Percentiles rank a stretch among this genome's conserved stretches.
phyloP scores from a whole-genome alignment of 2,888 invertebrate species.

The Geotrupes spiniger region DNA sequence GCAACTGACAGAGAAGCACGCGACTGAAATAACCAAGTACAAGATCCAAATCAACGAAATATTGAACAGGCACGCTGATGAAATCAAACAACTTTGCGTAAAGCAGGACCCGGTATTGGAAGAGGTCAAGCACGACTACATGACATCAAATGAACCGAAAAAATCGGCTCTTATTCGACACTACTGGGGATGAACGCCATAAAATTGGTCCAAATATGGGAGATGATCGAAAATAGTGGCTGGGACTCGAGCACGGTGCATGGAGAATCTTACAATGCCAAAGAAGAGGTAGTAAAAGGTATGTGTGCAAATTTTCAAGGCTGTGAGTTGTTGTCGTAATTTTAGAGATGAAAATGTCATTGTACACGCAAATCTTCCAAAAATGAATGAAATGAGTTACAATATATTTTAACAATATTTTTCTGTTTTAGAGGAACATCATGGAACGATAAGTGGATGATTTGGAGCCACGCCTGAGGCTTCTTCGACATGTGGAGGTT shows the following conservation, averaged over 20 bases:
- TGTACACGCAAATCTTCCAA: slow-evolving; percentile 59
- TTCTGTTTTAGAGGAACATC: no score
- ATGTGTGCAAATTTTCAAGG: slow-evolving; percentile 23
- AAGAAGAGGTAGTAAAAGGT: slow-evolving; percentile 59
- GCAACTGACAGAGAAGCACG: slow-evolving; percentile 34
- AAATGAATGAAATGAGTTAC: slow-evolving; percentile 56
- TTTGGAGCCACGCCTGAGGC: no score
- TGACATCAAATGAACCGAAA: slow-evolving; percentile 56
- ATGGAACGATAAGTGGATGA: no score
- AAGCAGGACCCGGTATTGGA: slow-evolving; percentile 54
- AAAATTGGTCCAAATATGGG: slow-evolving; percentile 51
- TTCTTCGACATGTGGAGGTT: no score
- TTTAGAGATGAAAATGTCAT: slow-evolving; percentile 56
- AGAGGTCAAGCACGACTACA: slow-evolving; percentile 54
- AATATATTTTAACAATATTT: no score
- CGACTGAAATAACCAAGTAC: slow-evolving; percentile 38
- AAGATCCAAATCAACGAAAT: slow-evolving; percentile 41
- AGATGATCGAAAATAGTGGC: slow-evolving; percentile 51
- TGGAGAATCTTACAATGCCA: slow-evolving; percentile 53
- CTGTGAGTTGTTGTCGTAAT: slow-evolving; percentile 8
- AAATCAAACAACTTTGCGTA: slow-evolving; percentile 53
- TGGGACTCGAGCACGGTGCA: slow-evolving; percentile 51
- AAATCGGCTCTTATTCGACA: slow-evolving; percentile 52
- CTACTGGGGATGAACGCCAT: slow-evolving; percentile 53
- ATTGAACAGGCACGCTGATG: slow-evolving; percentile 38